These are phyloP conservation scores for Trogon melanurus DNA, from an alignment of 2,113 vertebrate species.

Conservation along the genomic window DNA sequence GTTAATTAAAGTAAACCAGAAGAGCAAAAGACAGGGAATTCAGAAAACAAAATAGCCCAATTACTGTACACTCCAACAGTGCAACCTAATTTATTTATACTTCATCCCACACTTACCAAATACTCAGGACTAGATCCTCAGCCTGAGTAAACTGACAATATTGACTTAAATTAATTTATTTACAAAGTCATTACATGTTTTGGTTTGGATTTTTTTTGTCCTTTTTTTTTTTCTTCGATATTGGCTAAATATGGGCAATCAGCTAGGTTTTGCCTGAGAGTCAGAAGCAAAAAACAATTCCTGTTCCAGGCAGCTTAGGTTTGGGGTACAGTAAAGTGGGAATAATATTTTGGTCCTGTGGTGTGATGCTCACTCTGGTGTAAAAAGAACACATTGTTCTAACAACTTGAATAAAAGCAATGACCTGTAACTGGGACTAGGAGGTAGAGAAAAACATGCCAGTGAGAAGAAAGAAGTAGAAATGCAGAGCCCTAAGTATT, in stretches of 20 bases:
- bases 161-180: neutral
- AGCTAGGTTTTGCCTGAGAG: neutral
- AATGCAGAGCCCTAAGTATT: neutral
- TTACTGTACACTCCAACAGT: neutral
- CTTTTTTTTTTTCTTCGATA: neutral
- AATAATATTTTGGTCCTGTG: neutral
- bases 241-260: neutral
- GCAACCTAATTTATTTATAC: slow-evolving; percentile 6
- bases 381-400: neutral
- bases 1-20: slow-evolving; percentile 41
- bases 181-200: neutral
- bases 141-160: neutral
- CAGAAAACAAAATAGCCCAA: slow-evolving; percentile 41
- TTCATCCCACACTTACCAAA: neutral
- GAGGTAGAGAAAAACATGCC: neutral
- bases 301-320: neutral
- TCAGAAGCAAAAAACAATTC: neutral
- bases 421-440: neutral
- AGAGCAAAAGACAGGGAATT: slow-evolving; percentile 33
- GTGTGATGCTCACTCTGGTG: neutral
- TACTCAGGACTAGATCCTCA: neutral
- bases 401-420: neutral
- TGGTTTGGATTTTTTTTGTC: accelerated
- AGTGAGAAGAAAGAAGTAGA: neutral
- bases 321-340: neutral